These are phyloP conservation scores for Elaphurus davidianus DNA, from an alignment of 2,113 vertebrate genomes.

Conservation along the genomic window DNA sequence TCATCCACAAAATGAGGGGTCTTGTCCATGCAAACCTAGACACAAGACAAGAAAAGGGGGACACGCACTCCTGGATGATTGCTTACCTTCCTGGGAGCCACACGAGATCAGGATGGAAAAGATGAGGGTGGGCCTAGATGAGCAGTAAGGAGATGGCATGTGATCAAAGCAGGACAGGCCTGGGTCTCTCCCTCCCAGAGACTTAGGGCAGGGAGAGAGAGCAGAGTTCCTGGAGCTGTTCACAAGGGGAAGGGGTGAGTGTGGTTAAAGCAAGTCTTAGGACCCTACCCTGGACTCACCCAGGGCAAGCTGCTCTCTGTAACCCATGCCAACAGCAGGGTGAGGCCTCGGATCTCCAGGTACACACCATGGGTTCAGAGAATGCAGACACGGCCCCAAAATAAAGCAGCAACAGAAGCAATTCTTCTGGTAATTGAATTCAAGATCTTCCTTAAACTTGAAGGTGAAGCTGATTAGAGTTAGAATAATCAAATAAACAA, in stretches of 20 bases:
- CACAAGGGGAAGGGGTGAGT: fast-evolving
- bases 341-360: background rate
- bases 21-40: background rate
- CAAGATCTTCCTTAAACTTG: conserved; percentile 39
- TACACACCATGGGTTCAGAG: background rate
- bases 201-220: background rate
- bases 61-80: background rate
- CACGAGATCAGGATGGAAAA: background rate
- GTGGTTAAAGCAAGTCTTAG: background rate
- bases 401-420: background rate
- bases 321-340: background rate
- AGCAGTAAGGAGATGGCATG: background rate
- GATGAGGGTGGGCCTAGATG: background rate
- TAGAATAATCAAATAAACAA: conserved; percentile 57
- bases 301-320: background rate
- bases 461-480: conserved; percentile 61
- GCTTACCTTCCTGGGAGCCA: background rate
- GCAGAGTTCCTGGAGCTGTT: background rate
- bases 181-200: background rate
- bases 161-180: background rate
- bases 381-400: background rate
- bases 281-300: background rate
- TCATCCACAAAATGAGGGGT: background rate
- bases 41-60: background rate
- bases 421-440: background rate